Conservation (phyloP, 1,140 invertebrate species). For the Anastrepha obliqua region DNA sequence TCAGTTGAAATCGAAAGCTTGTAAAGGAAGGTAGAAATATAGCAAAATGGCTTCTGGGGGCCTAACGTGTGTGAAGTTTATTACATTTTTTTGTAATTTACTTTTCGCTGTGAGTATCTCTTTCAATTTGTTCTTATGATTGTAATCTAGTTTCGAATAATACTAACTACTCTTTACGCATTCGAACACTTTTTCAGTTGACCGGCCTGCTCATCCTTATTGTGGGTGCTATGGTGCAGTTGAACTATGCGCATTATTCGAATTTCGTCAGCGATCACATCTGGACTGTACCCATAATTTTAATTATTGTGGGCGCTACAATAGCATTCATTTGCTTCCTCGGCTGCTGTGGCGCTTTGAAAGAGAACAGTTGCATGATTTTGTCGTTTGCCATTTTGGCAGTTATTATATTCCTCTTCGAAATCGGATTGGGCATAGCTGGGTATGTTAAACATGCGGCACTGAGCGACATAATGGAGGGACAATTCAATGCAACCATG, state of each 20-base stretch:
- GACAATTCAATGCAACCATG: constrained; percentile 82
- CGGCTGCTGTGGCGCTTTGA: constrained; percentile 90
- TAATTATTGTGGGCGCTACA: constrained; percentile 89
- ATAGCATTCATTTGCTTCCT: constrained; percentile 91
- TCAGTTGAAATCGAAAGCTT: constrained; percentile 14
- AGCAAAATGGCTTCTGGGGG: constrained; percentile 79
- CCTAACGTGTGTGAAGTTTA: constrained; percentile 87
- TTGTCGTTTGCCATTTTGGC: constrained; percentile 91
- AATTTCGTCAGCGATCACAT: constrained; percentile 81
- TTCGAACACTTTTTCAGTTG: constrained; percentile 77
- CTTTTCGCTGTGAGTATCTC: constrained; percentile 85
- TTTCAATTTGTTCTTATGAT: constrained; percentile 31
- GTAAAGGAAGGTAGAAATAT: not conserved
- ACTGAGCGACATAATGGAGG: constrained; percentile 80
- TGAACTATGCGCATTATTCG: constrained; percentile 81
- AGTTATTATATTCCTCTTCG: constrained; percentile 87
- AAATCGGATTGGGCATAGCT: constrained; percentile 89
- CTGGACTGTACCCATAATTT: constrained; percentile 83
- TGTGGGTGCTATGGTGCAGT: constrained; percentile 82
- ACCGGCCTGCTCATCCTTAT: constrained; percentile 85
- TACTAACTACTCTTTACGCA: not conserved
- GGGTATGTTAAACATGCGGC: constrained; percentile 87
- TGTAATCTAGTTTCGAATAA: too few relatives aligned
- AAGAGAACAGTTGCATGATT: constrained; percentile 92
- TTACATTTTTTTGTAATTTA: constrained; percentile 89